Percentiles rank a stretch among this genome's conserved stretches.
Conservation (phyloP, 2,113 vertebrate genomes). For the Actenoides hombroni region DNA sequence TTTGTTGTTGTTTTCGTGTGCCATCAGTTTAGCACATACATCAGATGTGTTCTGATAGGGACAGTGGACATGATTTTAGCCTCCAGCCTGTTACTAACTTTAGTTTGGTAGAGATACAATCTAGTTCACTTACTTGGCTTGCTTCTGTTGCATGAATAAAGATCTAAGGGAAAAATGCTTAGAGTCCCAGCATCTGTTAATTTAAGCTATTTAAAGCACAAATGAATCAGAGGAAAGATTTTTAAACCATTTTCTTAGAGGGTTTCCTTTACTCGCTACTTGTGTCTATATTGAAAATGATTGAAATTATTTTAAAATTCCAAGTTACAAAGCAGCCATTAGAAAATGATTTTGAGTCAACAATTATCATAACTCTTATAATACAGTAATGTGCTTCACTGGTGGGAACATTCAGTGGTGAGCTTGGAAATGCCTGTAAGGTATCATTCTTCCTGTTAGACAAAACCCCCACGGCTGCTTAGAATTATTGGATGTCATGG, state of each 20-base stretch:
- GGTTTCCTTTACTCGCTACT: not conserved
- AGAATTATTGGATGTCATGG: not conserved
- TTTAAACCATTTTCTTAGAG: not conserved
- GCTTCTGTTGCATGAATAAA: constrained; percentile 30
- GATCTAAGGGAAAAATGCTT: constrained; percentile 29
- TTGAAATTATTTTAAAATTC: not conserved
- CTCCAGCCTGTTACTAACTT: constrained; percentile 67
- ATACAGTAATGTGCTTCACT: not conserved
- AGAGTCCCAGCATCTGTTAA: constrained; percentile 51
- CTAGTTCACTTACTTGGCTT: constrained; percentile 56
- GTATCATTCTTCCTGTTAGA: not conserved
- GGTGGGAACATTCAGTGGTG: not conserved
- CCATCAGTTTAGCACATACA: constrained; percentile 36
- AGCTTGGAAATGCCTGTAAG: not conserved
- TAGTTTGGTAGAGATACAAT: constrained; percentile 53
- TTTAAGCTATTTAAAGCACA: constrained; percentile 37
- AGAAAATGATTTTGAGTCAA: not conserved
- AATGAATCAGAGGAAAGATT: constrained; percentile 7
- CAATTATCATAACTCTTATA: not conserved
- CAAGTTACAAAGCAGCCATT: not conserved
- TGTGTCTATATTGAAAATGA: not conserved
- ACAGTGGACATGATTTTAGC: constrained; percentile 61
- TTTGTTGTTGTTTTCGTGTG: not conserved
- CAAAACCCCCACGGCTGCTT: not conserved
- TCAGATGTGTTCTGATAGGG: constrained; percentile 38